Evolutionary conservation across 1,140 invertebrate species (phyloP).

Genomic region (Leptestheria dahalacensis): DNA sequence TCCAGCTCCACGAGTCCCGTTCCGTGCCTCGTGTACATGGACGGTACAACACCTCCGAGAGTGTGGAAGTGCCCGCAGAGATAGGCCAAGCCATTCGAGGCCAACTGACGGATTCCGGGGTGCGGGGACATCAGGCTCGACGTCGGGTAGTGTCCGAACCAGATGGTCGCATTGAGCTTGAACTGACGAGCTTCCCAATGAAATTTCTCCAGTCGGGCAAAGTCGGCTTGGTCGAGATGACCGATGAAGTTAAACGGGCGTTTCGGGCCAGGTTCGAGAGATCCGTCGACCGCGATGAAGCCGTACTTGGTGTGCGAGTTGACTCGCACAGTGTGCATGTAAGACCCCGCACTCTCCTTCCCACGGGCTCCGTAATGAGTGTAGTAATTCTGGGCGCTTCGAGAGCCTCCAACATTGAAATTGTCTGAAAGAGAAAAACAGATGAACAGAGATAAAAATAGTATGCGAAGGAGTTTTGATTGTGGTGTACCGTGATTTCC

Average conservation of each 20-base stretch:
- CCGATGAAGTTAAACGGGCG: slow-evolving; percentile 90
- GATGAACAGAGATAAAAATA: no score
- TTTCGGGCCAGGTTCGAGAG: slow-evolving; percentile 63
- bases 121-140: slow-evolving; percentile 59
- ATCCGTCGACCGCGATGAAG: slow-evolving; percentile 79
- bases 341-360: slow-evolving; percentile 48
- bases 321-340: slow-evolving; percentile 45
- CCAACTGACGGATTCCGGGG: slow-evolving; percentile 35
- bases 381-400: slow-evolving; percentile 58
- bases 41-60: slow-evolving; percentile 53
- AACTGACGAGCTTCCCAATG: slow-evolving; percentile 30
- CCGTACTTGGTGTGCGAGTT: slow-evolving; percentile 41
- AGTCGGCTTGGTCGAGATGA: slow-evolving; percentile 42
- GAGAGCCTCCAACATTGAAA: slow-evolving; percentile 59
- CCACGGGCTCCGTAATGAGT: slow-evolving; percentile 70
- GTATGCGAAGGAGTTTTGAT: no score
- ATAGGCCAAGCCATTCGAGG: slow-evolving; percentile 48
- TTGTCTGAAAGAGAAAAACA: slow-evolving; percentile 60
- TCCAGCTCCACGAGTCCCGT: slow-evolving; percentile 76
- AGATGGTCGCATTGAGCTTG: slow-evolving; percentile 46
- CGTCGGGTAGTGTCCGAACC: slow-evolving; percentile 89
- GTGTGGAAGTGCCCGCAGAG: slow-evolving; percentile 87
- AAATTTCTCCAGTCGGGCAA: slow-evolving; percentile 35
- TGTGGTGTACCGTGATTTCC: slow-evolving; percentile 96
- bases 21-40: slow-evolving; percentile 76